Base-by-base conservation (phyloP, 35 echinoderm and acorn worm genomes). In the Apostichopus parvimensis region DNA sequence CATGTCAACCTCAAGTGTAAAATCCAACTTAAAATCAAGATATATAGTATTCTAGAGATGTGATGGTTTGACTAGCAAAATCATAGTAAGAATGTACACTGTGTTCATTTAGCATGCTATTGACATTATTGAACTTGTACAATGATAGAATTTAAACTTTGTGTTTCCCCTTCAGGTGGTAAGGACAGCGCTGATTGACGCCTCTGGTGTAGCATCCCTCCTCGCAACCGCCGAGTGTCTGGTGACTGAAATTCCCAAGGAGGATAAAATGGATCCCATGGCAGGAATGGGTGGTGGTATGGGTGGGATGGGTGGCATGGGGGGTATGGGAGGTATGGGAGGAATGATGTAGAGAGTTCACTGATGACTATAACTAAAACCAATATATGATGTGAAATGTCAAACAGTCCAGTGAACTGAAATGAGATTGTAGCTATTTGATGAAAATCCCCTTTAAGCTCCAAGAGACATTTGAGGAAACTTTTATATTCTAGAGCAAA, bases 301-400 rank as follows among this genome's bases (percentile, higher is more conserved):
- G 13, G 97, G 97, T 79, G 97, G 97, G 73, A 96, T 99, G 97
- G 97, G 97, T 0, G 97, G 97, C 0, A 98, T 98, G 97, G 97
- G 97, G 1, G 97, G 97, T 3, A 98, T 98, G 96, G 95, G 95
- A 1, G 97, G 97, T 6, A 98, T 98, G 96, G 95, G 95, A 8
- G 95, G 95, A 17, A 98, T 98, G 96, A 92, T 92, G 94, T 92
- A 92, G 65, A 20, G 15, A 84, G 5, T 5, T 15, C 57, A 58
- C 34, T n/a, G 79, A 82, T 56, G 6, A 55, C 15, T 82, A 56
- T 25, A 82, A 82, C 24, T 11, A 68, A 68, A 45, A 45, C 34
- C 34, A 45, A 68, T 18, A 14, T 11, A 68, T 68, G 64, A 68
- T 75, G 71, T 75, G 71, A 75, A 75, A 75, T 75, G 20, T 75